Conservation (phyloP, 2,888 invertebrate genomes). For the Anoplius nigerrimus region DNA sequence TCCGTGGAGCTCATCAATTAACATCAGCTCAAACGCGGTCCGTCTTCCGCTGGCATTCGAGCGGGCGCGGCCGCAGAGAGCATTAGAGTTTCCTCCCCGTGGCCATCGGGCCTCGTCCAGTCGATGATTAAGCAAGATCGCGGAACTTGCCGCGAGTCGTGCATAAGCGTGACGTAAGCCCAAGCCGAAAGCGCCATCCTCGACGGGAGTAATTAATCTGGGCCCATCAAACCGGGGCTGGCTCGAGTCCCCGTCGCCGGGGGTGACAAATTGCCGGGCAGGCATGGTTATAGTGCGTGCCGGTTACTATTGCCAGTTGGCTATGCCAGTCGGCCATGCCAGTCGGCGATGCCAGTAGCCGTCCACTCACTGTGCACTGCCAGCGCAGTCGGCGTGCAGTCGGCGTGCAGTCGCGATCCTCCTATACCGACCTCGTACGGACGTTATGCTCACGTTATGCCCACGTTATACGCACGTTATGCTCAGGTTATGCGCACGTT, state of each 20-base stretch:
- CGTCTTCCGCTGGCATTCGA: no score
- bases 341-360: no score
- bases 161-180: conserved; percentile 43
- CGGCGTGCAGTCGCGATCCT: conserved; percentile 42
- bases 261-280: conserved; percentile 71
- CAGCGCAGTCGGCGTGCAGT: conserved; percentile 37
- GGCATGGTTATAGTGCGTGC: conserved; percentile 48
- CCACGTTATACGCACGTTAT: no score
- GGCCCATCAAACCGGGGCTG: conserved; percentile 68
- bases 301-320: no score
- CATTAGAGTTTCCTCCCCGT: no score
- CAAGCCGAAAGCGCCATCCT: conserved; percentile 51
- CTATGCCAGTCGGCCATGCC: no score
- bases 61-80: no score
- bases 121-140: not conserved
- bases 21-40: no score
- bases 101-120: no score
- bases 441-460: no score
- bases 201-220: conserved; percentile 70
- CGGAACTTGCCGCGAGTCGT: conserved; percentile 14
- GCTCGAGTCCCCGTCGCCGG: conserved; percentile 53
- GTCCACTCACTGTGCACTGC: conserved; percentile 25
- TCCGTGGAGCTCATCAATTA: no score
- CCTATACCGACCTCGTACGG: conserved; percentile 40
- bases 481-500: no score